These are phyloP conservation scores for Notarius lentiginosus DNA, from an alignment of 2,113 vertebrate genomes.

Conservation along the genomic window DNA sequence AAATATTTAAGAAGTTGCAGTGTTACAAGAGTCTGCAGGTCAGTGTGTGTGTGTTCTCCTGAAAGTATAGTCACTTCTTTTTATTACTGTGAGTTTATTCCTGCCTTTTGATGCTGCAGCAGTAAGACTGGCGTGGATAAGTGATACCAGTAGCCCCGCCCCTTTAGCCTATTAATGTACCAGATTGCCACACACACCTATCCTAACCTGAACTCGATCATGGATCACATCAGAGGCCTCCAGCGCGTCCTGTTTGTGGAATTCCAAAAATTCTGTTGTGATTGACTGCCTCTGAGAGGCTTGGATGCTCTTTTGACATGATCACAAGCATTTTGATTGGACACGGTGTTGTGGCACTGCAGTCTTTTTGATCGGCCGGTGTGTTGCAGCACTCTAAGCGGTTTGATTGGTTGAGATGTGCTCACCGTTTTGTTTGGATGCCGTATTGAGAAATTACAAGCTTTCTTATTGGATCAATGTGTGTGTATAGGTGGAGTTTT, in stretches of 20 bases:
- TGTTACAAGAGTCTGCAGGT: not conserved
- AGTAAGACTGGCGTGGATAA: not conserved
- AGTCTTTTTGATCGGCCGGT: not conserved
- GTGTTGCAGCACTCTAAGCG: not conserved
- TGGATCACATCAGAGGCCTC: not conserved
- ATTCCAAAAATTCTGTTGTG: not conserved
- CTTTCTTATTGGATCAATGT: not conserved
- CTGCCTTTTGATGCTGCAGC: not conserved
- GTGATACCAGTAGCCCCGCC: not conserved
- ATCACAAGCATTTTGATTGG: not conserved
- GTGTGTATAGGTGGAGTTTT: slow-evolving; percentile 86
- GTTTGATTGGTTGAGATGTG: not conserved
- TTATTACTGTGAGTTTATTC: not conserved
- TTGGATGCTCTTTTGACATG: not conserved
- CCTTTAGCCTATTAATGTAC: not conserved
- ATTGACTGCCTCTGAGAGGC: not conserved
- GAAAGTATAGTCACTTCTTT: not conserved
- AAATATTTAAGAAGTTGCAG: slow-evolving; percentile 4
- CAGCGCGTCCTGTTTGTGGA: not conserved
- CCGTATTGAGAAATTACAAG: not conserved
- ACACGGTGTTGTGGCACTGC: accelerated
- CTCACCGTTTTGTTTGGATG: not conserved
- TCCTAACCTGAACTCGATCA: not conserved
- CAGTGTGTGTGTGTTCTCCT: not conserved
- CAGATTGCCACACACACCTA: not conserved